Evolutionary conservation across 2,888 invertebrate species (phyloP), one percentile per base, ranked within the genome.

Genomic region (Poecilus cupreus): DNA sequence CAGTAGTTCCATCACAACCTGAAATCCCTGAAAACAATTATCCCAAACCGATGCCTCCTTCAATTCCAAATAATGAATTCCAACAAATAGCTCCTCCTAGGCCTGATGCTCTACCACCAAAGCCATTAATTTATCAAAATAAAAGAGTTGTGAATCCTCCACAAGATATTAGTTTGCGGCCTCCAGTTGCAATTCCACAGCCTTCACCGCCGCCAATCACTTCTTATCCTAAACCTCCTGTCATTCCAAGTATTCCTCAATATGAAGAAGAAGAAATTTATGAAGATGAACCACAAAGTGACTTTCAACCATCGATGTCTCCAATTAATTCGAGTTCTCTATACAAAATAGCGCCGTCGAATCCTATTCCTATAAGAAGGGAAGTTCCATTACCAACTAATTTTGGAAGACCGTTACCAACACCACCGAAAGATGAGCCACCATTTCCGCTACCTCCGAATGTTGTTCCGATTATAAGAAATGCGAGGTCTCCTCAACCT

Each of bases 401-500:
- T 11, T n/a, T 11, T 72, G 18, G 22, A 20, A 22, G 75, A 51
- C 51, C 75, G 18, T 51, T 75, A 11, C 75, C 75, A 22, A 22
- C 11, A 4, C 49, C 24, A 26, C 75, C 75, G 18, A n/a, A 22
- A 51, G 75, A 51, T 32, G 75, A 51, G 18, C 13, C n/a, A 26
- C n/a, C 16, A 11, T 75, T 51, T 75, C 75, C 51, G 13, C 51
- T 51, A 32, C 49, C 49, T 1, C 51, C 49, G 51, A 51, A 51
- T 8, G 13, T 32, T 10, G 51, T 75, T 75, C 49, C 75, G 8
- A 22, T 72, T 24, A 68, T 10, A 46, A 68, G 46, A 72, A 72
- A 22, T 60, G 24, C 18, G 20, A 68, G 16, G 10, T 20, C 68
- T 18, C 39, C 68, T 18, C 11, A n/a, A 51, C 51, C 49, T 5